Conservation (phyloP, 1,140 invertebrate species). For the Drosophila burlai region DNA sequence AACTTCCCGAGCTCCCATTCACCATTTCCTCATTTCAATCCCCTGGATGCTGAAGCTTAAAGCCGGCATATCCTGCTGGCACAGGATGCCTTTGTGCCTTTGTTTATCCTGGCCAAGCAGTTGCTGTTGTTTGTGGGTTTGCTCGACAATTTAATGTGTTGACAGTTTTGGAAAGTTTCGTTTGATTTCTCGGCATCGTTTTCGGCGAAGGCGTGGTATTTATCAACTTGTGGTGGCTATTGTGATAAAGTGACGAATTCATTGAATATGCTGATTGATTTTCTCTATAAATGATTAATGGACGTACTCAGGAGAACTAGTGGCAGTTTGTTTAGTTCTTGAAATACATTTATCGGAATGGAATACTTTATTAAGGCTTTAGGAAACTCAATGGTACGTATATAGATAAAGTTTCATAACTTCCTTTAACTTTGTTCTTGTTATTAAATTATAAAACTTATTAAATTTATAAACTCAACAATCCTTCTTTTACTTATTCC, state of each 20-base stretch:
- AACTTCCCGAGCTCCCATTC: neutral
- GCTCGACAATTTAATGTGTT: constrained; percentile 32
- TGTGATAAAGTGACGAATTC: constrained; percentile 35
- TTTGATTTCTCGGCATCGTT: constrained; percentile 21
- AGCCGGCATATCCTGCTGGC: constrained; percentile 36
- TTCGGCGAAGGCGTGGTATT: constrained; percentile 14
- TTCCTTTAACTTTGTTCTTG: neutral
- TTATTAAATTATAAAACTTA: neutral
- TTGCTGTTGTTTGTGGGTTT: constrained; percentile 27
- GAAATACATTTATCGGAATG: constrained; percentile 10
- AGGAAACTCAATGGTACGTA: neutral
- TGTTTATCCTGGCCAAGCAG: constrained; percentile 14
- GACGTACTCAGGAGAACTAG: constrained; percentile 1
- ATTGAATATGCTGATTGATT: constrained; percentile 46
- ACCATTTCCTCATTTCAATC: neutral
- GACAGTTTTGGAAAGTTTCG: constrained; percentile 31
- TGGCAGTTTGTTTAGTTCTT: constrained; percentile 32
- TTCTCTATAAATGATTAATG: constrained; percentile 36
- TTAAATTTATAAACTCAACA: neutral
- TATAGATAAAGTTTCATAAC: no score
- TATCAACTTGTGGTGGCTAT: constrained; percentile 33
- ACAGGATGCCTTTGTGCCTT: constrained; percentile 23
- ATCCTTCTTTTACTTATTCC: neutral
- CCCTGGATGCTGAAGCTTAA: constrained; percentile 12
- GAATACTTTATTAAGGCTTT: neutral